Conservation (phyloP, 2,113 vertebrate species). For the Melanocharis versteri region DNA sequence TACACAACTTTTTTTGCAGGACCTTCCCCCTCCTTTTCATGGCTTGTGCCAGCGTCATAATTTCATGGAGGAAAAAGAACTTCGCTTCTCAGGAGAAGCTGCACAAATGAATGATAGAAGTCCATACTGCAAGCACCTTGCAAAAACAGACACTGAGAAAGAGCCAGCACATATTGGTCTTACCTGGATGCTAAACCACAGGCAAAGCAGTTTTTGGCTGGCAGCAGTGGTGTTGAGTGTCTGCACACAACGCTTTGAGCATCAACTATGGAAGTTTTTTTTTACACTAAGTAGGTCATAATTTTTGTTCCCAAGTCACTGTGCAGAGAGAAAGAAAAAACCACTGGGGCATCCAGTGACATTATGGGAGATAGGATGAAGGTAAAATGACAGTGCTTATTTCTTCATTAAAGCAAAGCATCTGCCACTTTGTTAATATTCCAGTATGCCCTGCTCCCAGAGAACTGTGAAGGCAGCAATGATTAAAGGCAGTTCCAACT, state of each 20-base stretch:
- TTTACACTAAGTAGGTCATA: background rate
- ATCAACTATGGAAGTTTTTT: background rate
- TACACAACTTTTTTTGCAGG: background rate
- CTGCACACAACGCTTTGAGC: background rate
- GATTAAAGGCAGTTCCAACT: background rate
- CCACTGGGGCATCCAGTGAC: background rate
- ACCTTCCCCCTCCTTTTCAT: background rate
- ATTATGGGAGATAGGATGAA: background rate
- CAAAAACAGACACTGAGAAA: background rate
- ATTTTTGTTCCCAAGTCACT: background rate
- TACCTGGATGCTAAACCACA: background rate
- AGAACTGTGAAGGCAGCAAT: background rate
- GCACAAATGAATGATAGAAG: background rate
- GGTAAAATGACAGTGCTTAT: background rate
- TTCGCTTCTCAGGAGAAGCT: background rate
- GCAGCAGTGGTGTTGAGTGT: background rate
- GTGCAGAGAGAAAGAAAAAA: background rate
- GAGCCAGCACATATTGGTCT: background rate
- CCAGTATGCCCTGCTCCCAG: background rate
- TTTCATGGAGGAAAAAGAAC: background rate
- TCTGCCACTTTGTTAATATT: background rate
- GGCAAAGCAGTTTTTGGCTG: background rate
- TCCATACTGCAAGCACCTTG: background rate
- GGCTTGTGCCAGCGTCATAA: background rate
- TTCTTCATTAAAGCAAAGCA: conserved; percentile 14